Evolutionary conservation across 2,888 invertebrate species (phyloP).

Genomic region (Macrophya annulata): DNA sequence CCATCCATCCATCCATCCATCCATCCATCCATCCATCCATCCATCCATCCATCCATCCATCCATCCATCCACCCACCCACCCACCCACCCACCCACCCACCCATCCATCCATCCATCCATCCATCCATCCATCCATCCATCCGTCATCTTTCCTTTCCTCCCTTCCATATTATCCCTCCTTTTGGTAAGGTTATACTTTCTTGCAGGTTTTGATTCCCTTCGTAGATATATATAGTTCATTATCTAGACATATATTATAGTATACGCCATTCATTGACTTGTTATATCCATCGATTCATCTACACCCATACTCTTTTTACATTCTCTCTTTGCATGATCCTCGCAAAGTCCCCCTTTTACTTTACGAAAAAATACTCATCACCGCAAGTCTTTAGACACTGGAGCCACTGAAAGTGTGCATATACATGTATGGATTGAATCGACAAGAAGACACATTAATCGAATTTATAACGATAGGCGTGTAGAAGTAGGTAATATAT

Average conservation of each 20-base stretch:
- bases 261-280: background rate
- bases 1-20: constrained; percentile 2
- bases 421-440: background rate
- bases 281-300: constrained; percentile 35
- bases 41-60: constrained; percentile 31
- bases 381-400: background rate
- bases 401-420: background rate
- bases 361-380: constrained; percentile 3
- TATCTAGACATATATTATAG: no score
- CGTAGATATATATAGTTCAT: no score
- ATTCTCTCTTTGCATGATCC: background rate
- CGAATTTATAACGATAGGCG: background rate
- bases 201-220: background rate
- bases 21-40: constrained; percentile 23
- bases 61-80: constrained; percentile 16
- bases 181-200: background rate
- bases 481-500: no score
- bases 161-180: background rate
- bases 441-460: background rate
- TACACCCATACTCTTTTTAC: background rate
- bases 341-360: background rate
- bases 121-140: no score
- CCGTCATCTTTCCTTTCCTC: background rate
- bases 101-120: constrained; percentile 19
- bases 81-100: background rate